phyloP scores from a whole-genome alignment of 2,888 invertebrate species.

The Elysia crispata region DNA sequence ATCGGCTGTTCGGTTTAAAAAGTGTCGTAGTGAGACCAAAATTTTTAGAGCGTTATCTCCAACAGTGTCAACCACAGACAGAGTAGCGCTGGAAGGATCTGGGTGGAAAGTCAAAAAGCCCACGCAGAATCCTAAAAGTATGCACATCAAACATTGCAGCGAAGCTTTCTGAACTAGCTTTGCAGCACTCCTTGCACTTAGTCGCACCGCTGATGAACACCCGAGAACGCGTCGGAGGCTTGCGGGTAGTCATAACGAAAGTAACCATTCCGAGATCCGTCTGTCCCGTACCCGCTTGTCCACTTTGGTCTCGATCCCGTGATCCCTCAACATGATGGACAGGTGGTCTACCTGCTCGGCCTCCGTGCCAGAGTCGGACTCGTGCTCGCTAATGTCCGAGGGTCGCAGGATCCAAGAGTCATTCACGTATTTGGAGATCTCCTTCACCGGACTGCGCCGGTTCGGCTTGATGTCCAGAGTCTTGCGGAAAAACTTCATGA shows the following conservation, averaged over 20 bases:
- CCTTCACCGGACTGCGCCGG: slow-evolving; percentile 83
- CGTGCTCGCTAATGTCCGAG: slow-evolving; percentile 47
- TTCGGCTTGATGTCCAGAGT: slow-evolving; percentile 91
- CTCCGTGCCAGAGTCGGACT: slow-evolving; percentile 79
- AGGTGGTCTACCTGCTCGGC: slow-evolving; percentile 77
- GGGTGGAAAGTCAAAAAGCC: slow-evolving; percentile 30
- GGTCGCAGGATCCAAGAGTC: slow-evolving; percentile 87
- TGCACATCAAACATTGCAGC: neutral
- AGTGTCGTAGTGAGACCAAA: no score
- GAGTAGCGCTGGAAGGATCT: neutral
- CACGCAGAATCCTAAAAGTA: no score
- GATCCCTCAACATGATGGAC: slow-evolving; percentile 86
- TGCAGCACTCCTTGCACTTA: no score
- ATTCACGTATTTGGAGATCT: slow-evolving; percentile 84
- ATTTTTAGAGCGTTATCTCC: slow-evolving; percentile 2
- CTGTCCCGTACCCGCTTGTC: slow-evolving; percentile 91
- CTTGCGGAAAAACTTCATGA: slow-evolving; percentile 93
- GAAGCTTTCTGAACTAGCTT: neutral
- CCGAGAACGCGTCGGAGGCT: no score
- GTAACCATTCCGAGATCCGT: slow-evolving; percentile 90
- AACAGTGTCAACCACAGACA: slow-evolving; percentile 6
- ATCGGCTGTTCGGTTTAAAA: no score
- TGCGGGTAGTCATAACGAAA: slow-evolving; percentile 64
- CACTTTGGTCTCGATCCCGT: slow-evolving; percentile 93
- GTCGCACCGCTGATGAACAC: neutral